A percentile compares a stretch with the other conserved stretches of the same genome.
These are phyloP conservation scores for Thaumetopoea pityocampa DNA, from an alignment of 1,140 invertebrate genomes.

Conservation along the genomic window DNA sequence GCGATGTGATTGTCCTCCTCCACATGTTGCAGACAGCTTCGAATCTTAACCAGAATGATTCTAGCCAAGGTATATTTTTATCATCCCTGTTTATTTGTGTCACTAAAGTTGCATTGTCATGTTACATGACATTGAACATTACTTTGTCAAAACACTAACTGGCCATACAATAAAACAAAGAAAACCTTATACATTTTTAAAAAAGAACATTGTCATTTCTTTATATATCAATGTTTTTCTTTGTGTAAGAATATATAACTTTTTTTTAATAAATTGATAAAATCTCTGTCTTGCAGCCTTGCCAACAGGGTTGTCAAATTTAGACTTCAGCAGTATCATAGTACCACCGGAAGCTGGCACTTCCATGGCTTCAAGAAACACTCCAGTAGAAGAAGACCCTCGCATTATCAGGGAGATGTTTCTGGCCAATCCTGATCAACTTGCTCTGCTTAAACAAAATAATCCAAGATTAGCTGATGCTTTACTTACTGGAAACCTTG, in stretches of 20 bases:
- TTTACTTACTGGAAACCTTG: constrained; percentile 87
- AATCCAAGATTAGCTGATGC: constrained; percentile 95
- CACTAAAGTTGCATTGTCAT: constrained; percentile 58
- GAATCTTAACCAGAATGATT: constrained; percentile 39
- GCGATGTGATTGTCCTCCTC: constrained; percentile 92
- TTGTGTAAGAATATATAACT: constrained; percentile 1
- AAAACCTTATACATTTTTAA: constrained; percentile 3
- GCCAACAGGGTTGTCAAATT: constrained; percentile 49
- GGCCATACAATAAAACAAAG: constrained; percentile 14
- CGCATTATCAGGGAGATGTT: constrained; percentile 93
- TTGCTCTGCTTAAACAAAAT: constrained; percentile 94
- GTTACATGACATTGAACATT: constrained; percentile 28
- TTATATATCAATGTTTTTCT: constrained; percentile 9
- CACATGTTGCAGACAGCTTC: constrained; percentile 77
- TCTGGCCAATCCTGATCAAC: constrained; percentile 92
- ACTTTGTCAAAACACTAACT: constrained; percentile 28
- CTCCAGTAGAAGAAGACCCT: constrained; percentile 88
- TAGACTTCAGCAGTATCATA: constrained; percentile 92
- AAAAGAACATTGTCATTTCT: constrained; percentile 10
- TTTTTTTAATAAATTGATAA: constrained; percentile 24
- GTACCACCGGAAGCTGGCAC: constrained; percentile 78
- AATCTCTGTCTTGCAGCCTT: constrained; percentile 41
- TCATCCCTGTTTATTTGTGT: constrained; percentile 18
- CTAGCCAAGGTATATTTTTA: constrained; percentile 49
- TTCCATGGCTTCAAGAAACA: constrained; percentile 64